Evolutionary conservation across 1,140 invertebrate species (phyloP), one percentile per base, ranked within the genome.

Genomic region (Streblospio benedicti): DNA sequence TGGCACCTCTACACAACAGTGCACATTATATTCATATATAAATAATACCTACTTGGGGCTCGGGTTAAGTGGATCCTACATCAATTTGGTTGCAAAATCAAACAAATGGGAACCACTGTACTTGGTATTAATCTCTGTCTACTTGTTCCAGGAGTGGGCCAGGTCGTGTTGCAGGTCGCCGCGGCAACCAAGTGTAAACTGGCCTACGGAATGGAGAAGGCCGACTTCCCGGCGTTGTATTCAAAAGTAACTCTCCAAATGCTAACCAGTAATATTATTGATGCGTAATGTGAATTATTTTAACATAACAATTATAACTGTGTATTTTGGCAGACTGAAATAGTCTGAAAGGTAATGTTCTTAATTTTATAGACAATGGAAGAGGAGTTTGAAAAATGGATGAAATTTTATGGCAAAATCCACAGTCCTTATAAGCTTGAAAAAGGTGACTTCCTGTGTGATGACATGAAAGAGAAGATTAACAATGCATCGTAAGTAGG

Each of bases 121-220:
- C n/a, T n/a, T n/a, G n/a, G n/a, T n/a, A n/a, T n/a, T n/a, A n/a
- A n/a, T 38, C 9, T 38, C 16, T 53, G 27, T 32, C 20, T 28
- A 43, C 30, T 18, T 56, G 16, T 63, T 68, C 3, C 57, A 80
- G 94, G 94, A 63, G 94, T 98, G 64, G 95, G 95, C 49, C 93
- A 97, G 79, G 93, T 99, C 31, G 93, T 98, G 56, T 79, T 99
- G 31, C 94, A 99, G 81, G 92, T 98, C 86, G 93, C 94, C 64
- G 93, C 93, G 18, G 85, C 90, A 16, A 94, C 92, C 16, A 83
- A 85, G 0, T 93, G 91, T 71, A 91, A 92, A 78, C 84, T 90
- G 53, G 96, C 93, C 74, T 84, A 93, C 67, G 95, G 95, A 23
- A 90, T 98, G 49, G 95, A 98, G 79, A 90, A 93, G 76, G 93